phyloP scores from a whole-genome alignment of 2,797 vertebrate species.

The Glossophaga mutica region DNA sequence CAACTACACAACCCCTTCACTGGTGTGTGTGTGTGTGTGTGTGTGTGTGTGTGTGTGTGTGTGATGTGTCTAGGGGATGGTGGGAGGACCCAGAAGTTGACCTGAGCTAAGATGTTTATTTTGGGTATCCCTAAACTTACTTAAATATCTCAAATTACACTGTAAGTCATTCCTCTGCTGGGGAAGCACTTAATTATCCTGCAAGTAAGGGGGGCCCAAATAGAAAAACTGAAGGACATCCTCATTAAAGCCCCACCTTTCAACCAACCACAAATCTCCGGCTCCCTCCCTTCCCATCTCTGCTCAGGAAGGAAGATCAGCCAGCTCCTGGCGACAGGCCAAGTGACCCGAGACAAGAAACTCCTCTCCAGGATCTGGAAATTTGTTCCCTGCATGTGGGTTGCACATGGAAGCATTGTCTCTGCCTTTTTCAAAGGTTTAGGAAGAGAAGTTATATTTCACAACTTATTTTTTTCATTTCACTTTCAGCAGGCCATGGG shows the following conservation, averaged over 20 bases:
- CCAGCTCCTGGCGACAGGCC: slow-evolving; percentile 35
- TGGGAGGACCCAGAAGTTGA: slow-evolving; percentile 38
- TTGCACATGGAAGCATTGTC: slow-evolving; percentile 35
- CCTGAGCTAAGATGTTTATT: slow-evolving; percentile 45
- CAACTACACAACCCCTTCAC: background rate
- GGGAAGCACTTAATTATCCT: slow-evolving; percentile 53
- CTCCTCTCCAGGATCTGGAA: slow-evolving; percentile 29
- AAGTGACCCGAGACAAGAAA: slow-evolving; percentile 48
- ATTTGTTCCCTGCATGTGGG: background rate
- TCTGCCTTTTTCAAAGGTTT: slow-evolving; percentile 51
- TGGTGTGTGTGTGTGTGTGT: background rate
- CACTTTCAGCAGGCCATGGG: slow-evolving; percentile 44
- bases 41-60: background rate
- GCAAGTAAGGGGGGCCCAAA: background rate
- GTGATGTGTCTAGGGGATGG: background rate
- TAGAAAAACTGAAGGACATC: slow-evolving; percentile 48
- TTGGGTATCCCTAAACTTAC: slow-evolving; percentile 51
- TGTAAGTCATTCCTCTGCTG: slow-evolving; percentile 46
- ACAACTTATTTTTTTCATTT: slow-evolving; percentile 65
- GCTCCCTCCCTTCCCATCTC: slow-evolving; percentile 29
- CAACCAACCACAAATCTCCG: background rate
- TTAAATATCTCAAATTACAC: slow-evolving; percentile 58
- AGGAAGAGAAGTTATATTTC: slow-evolving; percentile 50
- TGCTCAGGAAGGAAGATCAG: slow-evolving; percentile 1
- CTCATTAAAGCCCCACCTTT: slow-evolving; percentile 37